Evolutionary conservation across 2,113 vertebrate genomes (phyloP), one percentile per base, ranked within the genome.

Genomic region (Blennius ocellaris): DNA sequence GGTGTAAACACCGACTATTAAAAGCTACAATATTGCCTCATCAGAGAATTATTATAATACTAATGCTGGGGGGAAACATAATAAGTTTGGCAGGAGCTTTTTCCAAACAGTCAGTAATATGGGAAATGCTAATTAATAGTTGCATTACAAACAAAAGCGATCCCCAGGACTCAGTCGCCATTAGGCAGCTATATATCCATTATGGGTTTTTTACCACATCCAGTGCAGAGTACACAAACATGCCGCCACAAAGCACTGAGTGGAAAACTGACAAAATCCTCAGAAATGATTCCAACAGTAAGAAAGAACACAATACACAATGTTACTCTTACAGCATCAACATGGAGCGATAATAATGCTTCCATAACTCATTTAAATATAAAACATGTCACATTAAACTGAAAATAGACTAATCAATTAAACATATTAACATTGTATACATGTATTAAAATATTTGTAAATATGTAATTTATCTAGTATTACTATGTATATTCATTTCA

Each of bases 11-110:
- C 66, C 86, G 88, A 93, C 84, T 94, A 92, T 93, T 93, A 93
- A 95, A 96, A 86, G 92, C 93, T 92, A 95, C 83, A 97, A 97
- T 96, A 96, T 96, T 96, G 95, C 92, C 91, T 95, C 91, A 92
- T 94, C 91, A 86, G 79, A 89, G 90, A 95, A 92, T 90, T 87
- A 81, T 89, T 88, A 83, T 88, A 82, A 87, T 82, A 83, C 79
- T 71, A 73, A 94, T 94, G 93, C 86, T 93, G 82, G 36, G 84
- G 78, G 55, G 76, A 76, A 83, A 81, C 71, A 87, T 76, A 73
- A 83, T 80, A 74, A 43, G 52, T 85, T 86, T 89, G 86, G 84
- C 86, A 91, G 75, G 39, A 65, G 58, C 69, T 63, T 82, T 89
- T 58, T 80, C 67, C 87, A 74, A 84, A 78, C 71, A 78, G 54